Conservation (phyloP, 1,140 invertebrate species). For the Dryas iulia region DNA sequence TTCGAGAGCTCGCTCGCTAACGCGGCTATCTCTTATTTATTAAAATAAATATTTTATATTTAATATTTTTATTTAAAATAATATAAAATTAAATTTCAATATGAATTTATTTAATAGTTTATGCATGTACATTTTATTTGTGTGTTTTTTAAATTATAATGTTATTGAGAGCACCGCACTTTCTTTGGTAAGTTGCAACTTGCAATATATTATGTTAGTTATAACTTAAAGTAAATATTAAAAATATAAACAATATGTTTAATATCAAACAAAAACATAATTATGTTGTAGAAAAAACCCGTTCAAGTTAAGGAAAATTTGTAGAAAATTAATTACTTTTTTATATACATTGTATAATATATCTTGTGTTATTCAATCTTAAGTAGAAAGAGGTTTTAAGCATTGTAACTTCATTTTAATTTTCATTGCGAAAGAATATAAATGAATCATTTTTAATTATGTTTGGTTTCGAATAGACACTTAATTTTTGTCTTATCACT, state of each 20-base stretch:
- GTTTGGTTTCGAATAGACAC: too few relatives aligned
- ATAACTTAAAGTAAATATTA: background rate
- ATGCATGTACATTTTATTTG: slow-evolving; percentile 20
- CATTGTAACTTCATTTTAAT: too few relatives aligned
- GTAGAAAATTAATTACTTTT: too few relatives aligned
- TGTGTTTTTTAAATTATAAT: slow-evolving; percentile 47
- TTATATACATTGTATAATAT: too few relatives aligned
- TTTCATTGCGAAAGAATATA: too few relatives aligned
- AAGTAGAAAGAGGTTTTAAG: too few relatives aligned
- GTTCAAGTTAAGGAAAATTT: background rate
- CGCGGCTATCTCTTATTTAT: slow-evolving; percentile 7
- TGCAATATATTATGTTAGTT: background rate
- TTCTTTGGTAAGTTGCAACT: slow-evolving; percentile 43
- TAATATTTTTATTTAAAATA: background rate
- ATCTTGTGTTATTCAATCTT: too few relatives aligned
- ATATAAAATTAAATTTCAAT: background rate
- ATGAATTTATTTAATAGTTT: slow-evolving; percentile 25
- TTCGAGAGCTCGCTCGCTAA: slow-evolving; percentile 14
- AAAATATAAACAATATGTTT: background rate
- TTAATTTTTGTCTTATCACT: too few relatives aligned
- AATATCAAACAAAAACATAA: background rate
- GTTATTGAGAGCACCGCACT: slow-evolving; percentile 41
- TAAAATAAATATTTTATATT: slow-evolving; percentile 1
- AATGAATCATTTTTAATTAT: too few relatives aligned
- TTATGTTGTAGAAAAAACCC: too few relatives aligned